Conservation (phyloP, 2,797 vertebrate species). For the Chaetodon trifasciatus region DNA sequence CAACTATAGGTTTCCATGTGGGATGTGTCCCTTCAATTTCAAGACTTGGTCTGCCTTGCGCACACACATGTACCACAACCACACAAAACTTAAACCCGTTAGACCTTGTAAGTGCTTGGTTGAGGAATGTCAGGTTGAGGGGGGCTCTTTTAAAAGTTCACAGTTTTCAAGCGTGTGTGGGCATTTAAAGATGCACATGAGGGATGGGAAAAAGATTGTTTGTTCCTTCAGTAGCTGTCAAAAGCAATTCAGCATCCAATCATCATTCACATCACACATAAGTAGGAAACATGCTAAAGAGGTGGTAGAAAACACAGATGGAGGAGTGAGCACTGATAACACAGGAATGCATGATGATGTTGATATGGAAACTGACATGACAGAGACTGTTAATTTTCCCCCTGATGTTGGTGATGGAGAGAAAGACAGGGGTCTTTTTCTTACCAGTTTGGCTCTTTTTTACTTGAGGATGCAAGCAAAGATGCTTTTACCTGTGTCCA, state of each 20-base stretch:
- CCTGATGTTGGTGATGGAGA: too few relatives aligned
- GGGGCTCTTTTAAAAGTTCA: neutral
- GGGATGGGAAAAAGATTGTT: too few relatives aligned
- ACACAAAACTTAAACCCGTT: neutral
- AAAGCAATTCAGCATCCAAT: too few relatives aligned
- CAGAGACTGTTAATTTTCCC: too few relatives aligned
- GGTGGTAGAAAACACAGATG: neutral
- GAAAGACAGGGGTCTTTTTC: neutral
- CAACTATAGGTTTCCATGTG: neutral
- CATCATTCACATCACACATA: too few relatives aligned
- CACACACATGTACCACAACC: neutral
- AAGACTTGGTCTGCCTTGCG: neutral
- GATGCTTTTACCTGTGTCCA: too few relatives aligned
- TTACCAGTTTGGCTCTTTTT: too few relatives aligned
- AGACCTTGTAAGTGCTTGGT: neutral
- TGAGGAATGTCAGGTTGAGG: neutral
- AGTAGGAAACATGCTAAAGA: neutral
- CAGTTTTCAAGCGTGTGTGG: neutral
- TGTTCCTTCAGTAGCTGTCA: too few relatives aligned
- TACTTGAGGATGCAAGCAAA: too few relatives aligned
- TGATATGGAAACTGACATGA: too few relatives aligned
- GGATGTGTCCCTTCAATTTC: neutral
- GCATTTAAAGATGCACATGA: too few relatives aligned
- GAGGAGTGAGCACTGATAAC: neutral
- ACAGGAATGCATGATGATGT: too few relatives aligned